Evolutionary conservation across 2,888 invertebrate species (phyloP), one percentile per base, ranked within the genome.

Genomic region (Tubulanus polymorphus): DNA sequence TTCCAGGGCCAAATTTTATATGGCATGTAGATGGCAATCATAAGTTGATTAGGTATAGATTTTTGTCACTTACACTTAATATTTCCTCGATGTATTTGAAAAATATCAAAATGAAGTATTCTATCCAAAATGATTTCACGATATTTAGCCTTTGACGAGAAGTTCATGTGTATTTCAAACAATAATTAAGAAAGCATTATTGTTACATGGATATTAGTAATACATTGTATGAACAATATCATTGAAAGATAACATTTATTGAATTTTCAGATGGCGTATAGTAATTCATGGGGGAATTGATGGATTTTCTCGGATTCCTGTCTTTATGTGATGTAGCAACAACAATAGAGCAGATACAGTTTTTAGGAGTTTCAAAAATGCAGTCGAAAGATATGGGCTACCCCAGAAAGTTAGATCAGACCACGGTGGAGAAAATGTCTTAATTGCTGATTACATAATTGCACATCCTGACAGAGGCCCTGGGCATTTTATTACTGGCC

Each of bases 21-120:
- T 41, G 41, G 41, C 41, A 41, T 15, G 20, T 41, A 3, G 41
- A 41, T 41, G 41, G 41, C 41, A 41, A 41, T 15, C 41, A 41
- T 23, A 41, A 41, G 23, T 23, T 15, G 5, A 15, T 41, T 8
- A 18, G 41, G 18, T 41, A 23, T 18, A 5, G 41, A 15, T 41
- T 41, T n/a, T n/a, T n/a, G n/a, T n/a, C n/a, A n/a, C n/a, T n/a
- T n/a, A n/a, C n/a, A n/a, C n/a, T n/a, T n/a, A n/a, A n/a, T n/a
- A n/a, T n/a, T n/a, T n/a, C n/a, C n/a, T n/a, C n/a, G n/a, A n/a
- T n/a, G n/a, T n/a, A n/a, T n/a, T n/a, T n/a, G n/a, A n/a, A n/a
- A n/a, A n/a, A n/a, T n/a, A n/a, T n/a, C n/a, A n/a, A n/a, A n/a
- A n/a, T n/a, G n/a, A n/a, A n/a, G n/a, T n/a, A n/a, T n/a, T n/a